A percentile compares a stretch with the other conserved stretches of the same genome.
Evolutionary conservation across 2,888 invertebrate species (phyloP).

Genomic region (Digitonthophagus gazella): DNA sequence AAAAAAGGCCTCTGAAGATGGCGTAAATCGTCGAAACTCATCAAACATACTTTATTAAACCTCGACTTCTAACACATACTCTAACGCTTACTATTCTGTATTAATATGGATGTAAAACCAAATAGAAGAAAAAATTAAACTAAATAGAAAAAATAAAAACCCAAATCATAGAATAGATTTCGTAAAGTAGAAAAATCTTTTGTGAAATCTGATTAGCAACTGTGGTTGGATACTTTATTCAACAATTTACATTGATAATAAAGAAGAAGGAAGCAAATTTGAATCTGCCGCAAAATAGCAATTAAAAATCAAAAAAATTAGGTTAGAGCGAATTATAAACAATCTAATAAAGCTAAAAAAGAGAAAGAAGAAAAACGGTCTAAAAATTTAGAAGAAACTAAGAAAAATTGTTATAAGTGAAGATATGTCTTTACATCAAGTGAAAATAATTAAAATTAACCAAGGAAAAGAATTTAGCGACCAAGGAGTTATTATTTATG

Average conservation of each 20-base stretch:
- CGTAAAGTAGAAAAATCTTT: too few species aligned
- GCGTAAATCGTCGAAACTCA: too few species aligned
- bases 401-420: slow-evolving; percentile 74
- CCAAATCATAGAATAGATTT: too few species aligned
- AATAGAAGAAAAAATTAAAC: too few species aligned
- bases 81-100: too few species aligned
- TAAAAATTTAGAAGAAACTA: slow-evolving; percentile 91
- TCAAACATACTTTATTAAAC: too few species aligned
- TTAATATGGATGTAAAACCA: too few species aligned
- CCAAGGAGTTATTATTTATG: slow-evolving; percentile 77
- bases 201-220: too few species aligned
- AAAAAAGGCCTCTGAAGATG: too few species aligned
- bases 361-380: slow-evolving; percentile 78
- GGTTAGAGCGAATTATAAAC: slow-evolving; percentile 76
- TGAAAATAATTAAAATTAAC: slow-evolving; percentile 74
- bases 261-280: slow-evolving; percentile 66
- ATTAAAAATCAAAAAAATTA: slow-evolving; percentile 89
- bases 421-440: slow-evolving; percentile 72
- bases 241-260: slow-evolving; percentile 78
- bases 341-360: slow-evolving; percentile 71
- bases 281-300: slow-evolving; percentile 89
- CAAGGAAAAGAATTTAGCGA: slow-evolving; percentile 63
- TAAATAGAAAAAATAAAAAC: too few species aligned
- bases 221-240: slow-evolving; percentile 89
- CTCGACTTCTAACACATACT: too few species aligned